Evolutionary conservation across 2,888 invertebrate species (phyloP), one percentile per base, ranked within the genome.

Genomic region (Clusia tigrina): DNA sequence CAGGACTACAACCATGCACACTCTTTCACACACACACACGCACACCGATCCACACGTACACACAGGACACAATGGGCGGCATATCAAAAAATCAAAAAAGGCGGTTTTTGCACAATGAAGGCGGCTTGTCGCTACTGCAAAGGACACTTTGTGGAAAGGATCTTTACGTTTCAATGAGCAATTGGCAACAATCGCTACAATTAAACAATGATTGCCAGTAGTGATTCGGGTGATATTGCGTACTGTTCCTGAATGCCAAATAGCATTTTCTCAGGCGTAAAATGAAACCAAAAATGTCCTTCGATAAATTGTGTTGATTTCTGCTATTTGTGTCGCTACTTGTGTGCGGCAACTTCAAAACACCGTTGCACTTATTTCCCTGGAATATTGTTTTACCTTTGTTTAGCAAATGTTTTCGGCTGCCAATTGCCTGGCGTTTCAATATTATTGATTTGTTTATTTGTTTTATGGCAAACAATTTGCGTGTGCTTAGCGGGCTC

Each of bases 201-300:
- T 32, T 6, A 26, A 57, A 59, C 58, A 62, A 52, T n/a, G 25
- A 51, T 18, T 51, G 23, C 46, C 37, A 32, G 51, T 54, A 18
- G 48, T 51, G 51, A 56, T 57, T 55, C 42, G 56, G 53, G 48
- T 63, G 51, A 51, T 23, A 60, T 64, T 62, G 59, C 59, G 59
- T 58, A 66, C 64, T 58, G 23, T 64, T 67, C 64, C 56, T 60
- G 64, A 54, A 60, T 54, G 60, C 58, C 12, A 32, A 32, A 32
- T 32, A 6, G 32, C 6, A 32, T 9, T 32, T 32, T 32, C 32
- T 32, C 32, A 32, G 6, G 32, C 32, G 32, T 22, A 42, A 58
- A 53, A 57, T 57, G 54, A 53, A 55, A 22, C 26, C 20, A 17
- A 54, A 53, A 23, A 32, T 42, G 37, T 15, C 22, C 32, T 32